These are phyloP conservation scores for Limnephilus marmoratus DNA, from an alignment of 2,888 invertebrate species.

Conservation along the genomic window DNA sequence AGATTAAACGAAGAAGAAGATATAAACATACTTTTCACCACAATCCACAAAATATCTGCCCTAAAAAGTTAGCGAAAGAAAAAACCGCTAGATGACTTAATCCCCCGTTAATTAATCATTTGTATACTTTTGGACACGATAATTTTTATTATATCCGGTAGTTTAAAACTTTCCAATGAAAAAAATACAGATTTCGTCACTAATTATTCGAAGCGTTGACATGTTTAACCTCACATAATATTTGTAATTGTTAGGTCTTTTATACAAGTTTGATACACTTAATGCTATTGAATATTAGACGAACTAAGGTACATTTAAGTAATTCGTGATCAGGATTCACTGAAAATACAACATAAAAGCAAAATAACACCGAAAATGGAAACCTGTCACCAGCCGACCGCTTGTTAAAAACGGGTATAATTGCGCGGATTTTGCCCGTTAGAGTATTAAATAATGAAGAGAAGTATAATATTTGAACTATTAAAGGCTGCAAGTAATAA, in stretches of 20 bases:
- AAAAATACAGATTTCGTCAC: neutral
- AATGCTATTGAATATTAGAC: neutral
- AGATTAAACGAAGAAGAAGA: too few species aligned
- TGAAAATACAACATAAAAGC: neutral
- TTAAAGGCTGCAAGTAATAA: neutral
- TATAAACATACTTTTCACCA: too few species aligned
- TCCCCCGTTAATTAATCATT: too few species aligned
- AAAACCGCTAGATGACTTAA: too few species aligned
- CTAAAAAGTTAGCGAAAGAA: too few species aligned
- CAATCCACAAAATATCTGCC: too few species aligned
- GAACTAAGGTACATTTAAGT: neutral
- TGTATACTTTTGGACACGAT: too few species aligned
- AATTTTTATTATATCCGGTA: neutral
- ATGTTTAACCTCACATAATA: slow-evolving; percentile 44
- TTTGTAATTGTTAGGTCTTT: neutral
- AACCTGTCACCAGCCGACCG: slow-evolving; percentile 33
- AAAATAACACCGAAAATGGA: neutral
- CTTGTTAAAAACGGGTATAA: neutral
- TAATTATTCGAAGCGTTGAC: slow-evolving; percentile 34
- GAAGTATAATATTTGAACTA: neutral
- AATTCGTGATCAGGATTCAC: neutral
- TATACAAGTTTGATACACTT: neutral
- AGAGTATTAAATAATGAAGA: neutral
- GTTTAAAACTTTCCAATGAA: neutral
- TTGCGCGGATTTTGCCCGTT: neutral